phyloP scores from a whole-genome alignment of 2,888 invertebrate species.

The Temnothorax unifasciatus region DNA sequence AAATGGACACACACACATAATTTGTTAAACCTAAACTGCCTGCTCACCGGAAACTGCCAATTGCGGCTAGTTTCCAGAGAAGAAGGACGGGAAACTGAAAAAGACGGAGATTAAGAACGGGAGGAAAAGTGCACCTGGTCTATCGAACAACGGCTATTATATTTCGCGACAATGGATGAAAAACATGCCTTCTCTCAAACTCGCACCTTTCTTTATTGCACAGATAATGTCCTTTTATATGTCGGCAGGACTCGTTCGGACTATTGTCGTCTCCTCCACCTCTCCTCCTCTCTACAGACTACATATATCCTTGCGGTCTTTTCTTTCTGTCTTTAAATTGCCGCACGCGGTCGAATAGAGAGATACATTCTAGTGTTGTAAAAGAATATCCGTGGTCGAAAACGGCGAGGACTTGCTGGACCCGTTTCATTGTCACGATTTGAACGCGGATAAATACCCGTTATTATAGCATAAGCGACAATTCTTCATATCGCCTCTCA shows the following conservation, averaged over 20 bases:
- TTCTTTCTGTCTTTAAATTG: constrained; percentile 53
- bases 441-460: constrained; percentile 21
- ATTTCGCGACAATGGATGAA: constrained; percentile 78
- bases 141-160: constrained; percentile 77
- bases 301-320: constrained; percentile 8
- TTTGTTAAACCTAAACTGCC: no score
- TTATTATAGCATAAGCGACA: constrained; percentile 4
- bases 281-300: no score
- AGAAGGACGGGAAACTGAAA: neutral
- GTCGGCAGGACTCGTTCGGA: no score
- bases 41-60: neutral
- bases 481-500: constrained; percentile 1
- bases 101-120: constrained; percentile 18
- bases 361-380: neutral
- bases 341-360: constrained; percentile 31
- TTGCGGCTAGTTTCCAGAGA: constrained; percentile 11
- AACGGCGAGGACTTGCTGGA: neutral
- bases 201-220: constrained; percentile 76
- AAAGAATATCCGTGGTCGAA: neutral
- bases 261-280: no score
- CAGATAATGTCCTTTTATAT: constrained; percentile 75
- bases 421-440: constrained; percentile 27
- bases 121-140: constrained; percentile 72
- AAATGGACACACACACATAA: no score
- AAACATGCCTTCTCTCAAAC: constrained; percentile 81